Percentiles rank a stretch among this genome's conserved stretches.
Conservation (phyloP, 2,888 invertebrate genomes). For the Sarcophaga caerulescens region DNA sequence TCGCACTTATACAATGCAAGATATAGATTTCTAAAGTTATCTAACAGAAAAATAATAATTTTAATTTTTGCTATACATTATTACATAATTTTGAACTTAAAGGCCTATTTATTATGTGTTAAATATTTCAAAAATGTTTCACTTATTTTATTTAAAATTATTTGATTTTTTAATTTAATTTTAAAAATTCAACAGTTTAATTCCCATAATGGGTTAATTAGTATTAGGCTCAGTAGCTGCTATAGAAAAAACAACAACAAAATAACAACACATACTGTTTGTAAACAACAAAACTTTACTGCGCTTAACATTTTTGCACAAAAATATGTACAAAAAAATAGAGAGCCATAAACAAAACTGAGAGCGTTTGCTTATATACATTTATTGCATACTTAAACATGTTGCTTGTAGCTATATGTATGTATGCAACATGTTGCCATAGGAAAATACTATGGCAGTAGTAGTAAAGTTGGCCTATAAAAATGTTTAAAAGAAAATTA, state of each 20-base stretch:
- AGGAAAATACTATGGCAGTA: background rate
- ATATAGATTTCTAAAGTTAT: too few relatives aligned
- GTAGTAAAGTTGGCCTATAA: background rate
- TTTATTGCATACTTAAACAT: background rate
- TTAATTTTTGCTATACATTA: too few relatives aligned
- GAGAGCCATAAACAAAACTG: background rate
- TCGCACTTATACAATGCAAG: too few relatives aligned
- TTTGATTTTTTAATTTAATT: too few relatives aligned
- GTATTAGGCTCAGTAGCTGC: background rate
- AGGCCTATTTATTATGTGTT: too few relatives aligned
- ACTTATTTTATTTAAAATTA: background rate
- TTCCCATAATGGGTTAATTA: conserved; percentile 17
- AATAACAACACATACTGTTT: background rate
- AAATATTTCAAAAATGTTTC: too few relatives aligned
- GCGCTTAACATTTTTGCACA: conserved; percentile 19
- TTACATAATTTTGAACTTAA: too few relatives aligned
- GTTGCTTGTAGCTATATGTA: background rate
- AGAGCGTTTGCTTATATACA: background rate
- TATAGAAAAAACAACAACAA: conserved; percentile 20
- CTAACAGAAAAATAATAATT: too few relatives aligned
- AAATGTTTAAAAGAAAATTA: background rate
- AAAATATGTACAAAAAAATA: background rate
- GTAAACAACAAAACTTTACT: background rate
- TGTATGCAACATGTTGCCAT: conserved; percentile 42
- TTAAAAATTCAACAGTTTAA: too few relatives aligned